These are phyloP conservation scores for Aplysia californica DNA, from an alignment of 1,140 invertebrate species.

Conservation along the genomic window DNA sequence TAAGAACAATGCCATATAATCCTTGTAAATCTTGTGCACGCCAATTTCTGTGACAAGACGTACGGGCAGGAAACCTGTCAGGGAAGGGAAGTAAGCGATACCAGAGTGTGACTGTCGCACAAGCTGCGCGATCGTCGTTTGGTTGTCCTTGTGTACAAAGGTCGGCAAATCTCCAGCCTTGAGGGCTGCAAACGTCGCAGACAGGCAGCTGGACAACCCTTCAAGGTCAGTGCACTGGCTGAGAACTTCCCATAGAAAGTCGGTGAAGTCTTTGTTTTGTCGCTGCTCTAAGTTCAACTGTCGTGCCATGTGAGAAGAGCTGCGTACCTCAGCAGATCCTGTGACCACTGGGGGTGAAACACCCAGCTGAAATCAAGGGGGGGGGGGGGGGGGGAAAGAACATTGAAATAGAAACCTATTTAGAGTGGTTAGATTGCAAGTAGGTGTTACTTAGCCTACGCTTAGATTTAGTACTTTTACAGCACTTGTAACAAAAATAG, in stretches of 20 bases:
- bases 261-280: neutral
- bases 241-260: slow-evolving; percentile 7
- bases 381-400: neutral
- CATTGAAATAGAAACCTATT: neutral
- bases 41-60: slow-evolving; percentile 8
- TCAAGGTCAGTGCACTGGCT: neutral
- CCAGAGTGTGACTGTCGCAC: slow-evolving; percentile 12
- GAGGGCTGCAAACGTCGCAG: neutral
- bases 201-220: neutral
- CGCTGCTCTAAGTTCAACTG: neutral
- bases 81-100: slow-evolving; percentile 7
- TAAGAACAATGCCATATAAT: neutral
- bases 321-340: neutral
- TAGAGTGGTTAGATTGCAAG: neutral
- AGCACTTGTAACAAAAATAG: no score
- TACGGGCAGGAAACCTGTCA: neutral
- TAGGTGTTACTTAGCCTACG: neutral
- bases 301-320: neutral
- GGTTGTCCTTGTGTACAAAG: slow-evolving; percentile 7
- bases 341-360: neutral
- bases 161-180: slow-evolving; percentile 4
- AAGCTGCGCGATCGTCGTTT: slow-evolving; percentile 15
- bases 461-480: no score
- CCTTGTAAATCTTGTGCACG: slow-evolving; percentile 3
- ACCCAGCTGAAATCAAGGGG: neutral